A percentile compares a stretch with the other conserved stretches of the same genome.
phyloP scores from a whole-genome alignment of 2,113 vertebrate genomes.

The Hippocampus zosterae region DNA sequence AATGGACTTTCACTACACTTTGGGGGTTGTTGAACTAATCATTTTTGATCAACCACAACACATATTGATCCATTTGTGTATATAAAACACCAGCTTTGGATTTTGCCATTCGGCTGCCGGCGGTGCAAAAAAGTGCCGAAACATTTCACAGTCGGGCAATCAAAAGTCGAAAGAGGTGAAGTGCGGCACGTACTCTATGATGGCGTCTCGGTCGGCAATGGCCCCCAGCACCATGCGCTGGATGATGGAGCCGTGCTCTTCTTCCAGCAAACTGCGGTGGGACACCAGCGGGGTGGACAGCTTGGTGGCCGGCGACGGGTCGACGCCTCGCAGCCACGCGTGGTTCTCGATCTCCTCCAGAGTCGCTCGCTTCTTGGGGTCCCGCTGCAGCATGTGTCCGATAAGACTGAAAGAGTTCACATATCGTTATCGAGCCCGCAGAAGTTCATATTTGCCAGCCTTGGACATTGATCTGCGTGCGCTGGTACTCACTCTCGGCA shows the following conservation, averaged over 20 bases:
- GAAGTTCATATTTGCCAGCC: neutral
- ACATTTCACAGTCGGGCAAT: no score
- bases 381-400: conserved; percentile 93
- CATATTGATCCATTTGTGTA: no score
- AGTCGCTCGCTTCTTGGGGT: conserved; percentile 89
- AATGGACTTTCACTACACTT: no score
- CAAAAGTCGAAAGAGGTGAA: no score
- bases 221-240: conserved; percentile 96
- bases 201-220: conserved; percentile 89
- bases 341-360: conserved; percentile 91
- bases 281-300: conserved; percentile 94
- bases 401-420: conserved; percentile 79
- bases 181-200: conserved; percentile 82
- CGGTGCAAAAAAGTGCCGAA: no score
- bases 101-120: no score
- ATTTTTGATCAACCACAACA: no score
- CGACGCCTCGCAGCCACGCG: conserved; percentile 92
- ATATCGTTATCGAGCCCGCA: neutral
- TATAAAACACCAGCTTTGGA: no score
- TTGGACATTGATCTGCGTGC: conserved; percentile 9
- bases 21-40: no score
- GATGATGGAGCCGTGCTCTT: conserved; percentile 94
- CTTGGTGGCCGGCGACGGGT: conserved; percentile 96
- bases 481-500: conserved; percentile 82
- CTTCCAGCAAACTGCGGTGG: conserved; percentile 92